A percentile compares a stretch with the other conserved stretches of the same genome.
Conservation (phyloP, 2,797 vertebrate genomes). For the Gymnopithys bicolor region DNA sequence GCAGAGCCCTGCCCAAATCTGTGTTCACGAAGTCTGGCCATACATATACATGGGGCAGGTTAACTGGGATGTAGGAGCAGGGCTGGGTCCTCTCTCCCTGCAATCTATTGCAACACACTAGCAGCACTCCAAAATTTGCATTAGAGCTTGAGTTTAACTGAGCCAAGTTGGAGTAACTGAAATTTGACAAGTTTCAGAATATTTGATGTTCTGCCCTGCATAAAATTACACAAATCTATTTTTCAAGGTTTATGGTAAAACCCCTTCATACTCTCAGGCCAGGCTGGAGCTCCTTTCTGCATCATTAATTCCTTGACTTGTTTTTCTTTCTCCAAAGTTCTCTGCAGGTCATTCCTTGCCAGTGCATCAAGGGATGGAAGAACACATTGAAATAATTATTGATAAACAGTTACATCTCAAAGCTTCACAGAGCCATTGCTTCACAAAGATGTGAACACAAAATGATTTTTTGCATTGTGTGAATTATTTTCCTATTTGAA, state of each 20-base stretch:
- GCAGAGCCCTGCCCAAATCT: too few relatives aligned
- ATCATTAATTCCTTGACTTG: not conserved
- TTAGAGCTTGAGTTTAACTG: not conserved
- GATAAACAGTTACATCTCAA: constrained; percentile 32
- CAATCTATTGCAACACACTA: not conserved
- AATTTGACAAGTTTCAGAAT: not conserved
- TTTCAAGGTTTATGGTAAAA: constrained; percentile 2
- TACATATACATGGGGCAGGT: too few relatives aligned
- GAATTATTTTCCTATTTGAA: constrained; percentile 83
- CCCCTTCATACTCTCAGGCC: not conserved
- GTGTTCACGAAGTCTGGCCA: too few relatives aligned
- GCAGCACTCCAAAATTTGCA: not conserved
- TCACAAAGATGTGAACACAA: constrained; percentile 13
- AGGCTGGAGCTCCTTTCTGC: not conserved
- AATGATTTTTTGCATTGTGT: constrained; percentile 60
- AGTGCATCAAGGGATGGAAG: not conserved
- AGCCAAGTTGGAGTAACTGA: fast-evolving
- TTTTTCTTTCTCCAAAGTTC: constrained; percentile 12
- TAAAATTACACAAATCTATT: not conserved
- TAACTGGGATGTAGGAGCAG: not conserved
- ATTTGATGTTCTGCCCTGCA: not conserved
- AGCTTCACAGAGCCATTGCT: constrained; percentile 24
- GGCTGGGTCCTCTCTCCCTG: not conserved
- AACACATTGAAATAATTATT: constrained; percentile 3
- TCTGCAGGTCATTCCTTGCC: not conserved